phyloP scores from a whole-genome alignment of 2,797 vertebrate species.

The Gallinago solitaria region DNA sequence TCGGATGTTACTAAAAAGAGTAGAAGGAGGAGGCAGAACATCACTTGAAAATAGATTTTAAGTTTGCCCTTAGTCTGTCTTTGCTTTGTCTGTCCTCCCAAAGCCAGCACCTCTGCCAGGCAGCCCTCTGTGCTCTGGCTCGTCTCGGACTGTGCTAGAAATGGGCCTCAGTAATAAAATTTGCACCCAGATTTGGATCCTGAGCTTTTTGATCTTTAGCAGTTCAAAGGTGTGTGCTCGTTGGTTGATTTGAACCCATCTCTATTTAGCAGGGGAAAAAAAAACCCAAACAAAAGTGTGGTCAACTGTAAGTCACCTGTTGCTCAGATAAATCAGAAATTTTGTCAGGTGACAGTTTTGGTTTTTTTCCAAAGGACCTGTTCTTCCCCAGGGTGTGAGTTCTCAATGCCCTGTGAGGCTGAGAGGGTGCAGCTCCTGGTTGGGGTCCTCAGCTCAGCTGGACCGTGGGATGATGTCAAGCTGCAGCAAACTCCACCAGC shows the following conservation, averaged over 20 bases:
- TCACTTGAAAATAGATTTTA: not conserved
- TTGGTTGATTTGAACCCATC: not conserved
- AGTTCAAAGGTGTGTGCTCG: fast-evolving
- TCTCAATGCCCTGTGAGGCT: not conserved
- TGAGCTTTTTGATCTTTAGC: not conserved
- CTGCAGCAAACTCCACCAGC: not conserved
- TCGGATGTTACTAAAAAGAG: not conserved
- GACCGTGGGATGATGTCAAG: fast-evolving
- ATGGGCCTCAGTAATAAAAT: not conserved
- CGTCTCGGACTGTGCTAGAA: not conserved
- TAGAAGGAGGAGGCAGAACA: not conserved
- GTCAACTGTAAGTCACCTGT: not conserved
- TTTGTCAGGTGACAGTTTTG: not conserved
- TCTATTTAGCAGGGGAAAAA: not conserved
- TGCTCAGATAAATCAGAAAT: not conserved
- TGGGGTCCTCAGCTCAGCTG: fast-evolving
- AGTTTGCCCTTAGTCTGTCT: not conserved
- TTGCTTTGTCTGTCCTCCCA: not conserved
- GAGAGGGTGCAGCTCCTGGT: not conserved
- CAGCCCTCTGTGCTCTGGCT: not conserved
- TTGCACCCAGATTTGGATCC: too few relatives aligned
- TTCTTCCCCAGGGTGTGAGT: not conserved
- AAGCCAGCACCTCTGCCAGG: not conserved
- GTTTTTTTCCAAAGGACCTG: not conserved
- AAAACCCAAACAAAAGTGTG: too few relatives aligned